Percentiles rank a stretch among this genome's conserved stretches.
These are phyloP conservation scores for Ctenochaetus hawaiiensis DNA, from an alignment of 2,797 vertebrate genomes.

Conservation along the genomic window DNA sequence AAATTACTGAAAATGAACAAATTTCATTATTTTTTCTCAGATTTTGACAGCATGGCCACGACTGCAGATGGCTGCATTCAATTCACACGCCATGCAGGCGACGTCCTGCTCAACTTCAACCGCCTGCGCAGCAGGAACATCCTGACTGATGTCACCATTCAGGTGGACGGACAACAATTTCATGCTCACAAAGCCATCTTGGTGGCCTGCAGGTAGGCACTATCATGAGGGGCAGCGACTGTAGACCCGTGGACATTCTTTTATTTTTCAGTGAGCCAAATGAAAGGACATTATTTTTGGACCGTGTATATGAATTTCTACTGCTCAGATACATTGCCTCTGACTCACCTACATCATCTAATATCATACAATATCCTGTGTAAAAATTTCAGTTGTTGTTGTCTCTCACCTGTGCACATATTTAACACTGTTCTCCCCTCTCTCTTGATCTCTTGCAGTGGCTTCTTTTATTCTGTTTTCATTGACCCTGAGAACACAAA, in stretches of 20 bases:
- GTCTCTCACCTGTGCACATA: not conserved
- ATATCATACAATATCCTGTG: not conserved
- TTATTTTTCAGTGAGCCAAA: not conserved
- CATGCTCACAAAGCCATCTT: constrained; percentile 95
- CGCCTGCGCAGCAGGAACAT: constrained; percentile 94
- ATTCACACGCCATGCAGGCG: constrained; percentile 95
- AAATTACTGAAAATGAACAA: not conserved
- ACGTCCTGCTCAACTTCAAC: constrained; percentile 96
- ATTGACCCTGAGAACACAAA: constrained; percentile 93
- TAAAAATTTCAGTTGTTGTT: constrained; percentile 1
- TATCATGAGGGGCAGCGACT: not conserved
- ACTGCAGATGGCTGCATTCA: constrained; percentile 95
- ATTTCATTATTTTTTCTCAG: constrained; percentile 11
- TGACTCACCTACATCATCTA: not conserved
- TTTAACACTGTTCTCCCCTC: not conserved
- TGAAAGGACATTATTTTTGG: not conserved
- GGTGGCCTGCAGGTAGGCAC: constrained; percentile 96
- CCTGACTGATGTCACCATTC: constrained; percentile 93
- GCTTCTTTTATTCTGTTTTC: constrained; percentile 97
- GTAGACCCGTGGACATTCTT: too few relatives aligned
- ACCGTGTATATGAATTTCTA: constrained; percentile 1
- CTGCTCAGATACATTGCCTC: not conserved
- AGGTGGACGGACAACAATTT: constrained; percentile 92
- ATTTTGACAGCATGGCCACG: constrained; percentile 88
- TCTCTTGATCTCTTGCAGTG: constrained; percentile 81